Conservation (phyloP, 2,797 vertebrate genomes). For the Mus minutoides region DNA sequence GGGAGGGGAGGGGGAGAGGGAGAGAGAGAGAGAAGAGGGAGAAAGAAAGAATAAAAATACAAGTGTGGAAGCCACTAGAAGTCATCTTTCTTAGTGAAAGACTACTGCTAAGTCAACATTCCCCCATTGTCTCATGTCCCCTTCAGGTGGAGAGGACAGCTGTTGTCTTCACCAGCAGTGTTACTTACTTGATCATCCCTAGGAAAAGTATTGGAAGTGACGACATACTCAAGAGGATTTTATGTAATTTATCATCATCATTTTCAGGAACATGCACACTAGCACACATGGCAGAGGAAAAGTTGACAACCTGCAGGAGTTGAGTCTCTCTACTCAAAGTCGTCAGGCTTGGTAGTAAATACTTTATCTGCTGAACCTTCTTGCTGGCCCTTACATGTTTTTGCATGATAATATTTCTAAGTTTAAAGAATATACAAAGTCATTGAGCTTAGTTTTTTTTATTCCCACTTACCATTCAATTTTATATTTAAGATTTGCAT, state of each 20-base stretch:
- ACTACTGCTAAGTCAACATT: not conserved
- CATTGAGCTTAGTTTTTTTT: slow-evolving; percentile 55
- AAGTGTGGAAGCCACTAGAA: not conserved
- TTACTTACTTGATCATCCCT: slow-evolving; percentile 29
- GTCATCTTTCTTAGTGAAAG: not conserved
- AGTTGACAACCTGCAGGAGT: not conserved
- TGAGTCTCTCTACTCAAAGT: not conserved
- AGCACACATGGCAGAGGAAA: not conserved
- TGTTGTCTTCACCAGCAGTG: slow-evolving; percentile 10
- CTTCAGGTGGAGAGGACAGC: not conserved
- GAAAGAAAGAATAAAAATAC: not conserved
- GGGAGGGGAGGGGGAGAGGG: not conserved
- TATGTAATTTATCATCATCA: not conserved
- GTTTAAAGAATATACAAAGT: slow-evolving; percentile 33
- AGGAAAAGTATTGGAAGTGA: slow-evolving; percentile 25
- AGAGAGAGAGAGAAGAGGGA: not conserved
- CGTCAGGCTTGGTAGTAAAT: not conserved
- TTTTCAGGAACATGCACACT: not conserved
- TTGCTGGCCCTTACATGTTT: not conserved
- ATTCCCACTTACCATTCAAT: slow-evolving; percentile 44
- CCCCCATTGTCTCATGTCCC: not conserved
- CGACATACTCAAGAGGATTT: not conserved
- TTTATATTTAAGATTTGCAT: slow-evolving; percentile 53
- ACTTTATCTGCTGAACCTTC: not conserved
- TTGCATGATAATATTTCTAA: slow-evolving; percentile 1